Base-by-base conservation (phyloP, 2,797 vertebrate genomes). In the Sternarchorhynchus goeldii region DNA sequence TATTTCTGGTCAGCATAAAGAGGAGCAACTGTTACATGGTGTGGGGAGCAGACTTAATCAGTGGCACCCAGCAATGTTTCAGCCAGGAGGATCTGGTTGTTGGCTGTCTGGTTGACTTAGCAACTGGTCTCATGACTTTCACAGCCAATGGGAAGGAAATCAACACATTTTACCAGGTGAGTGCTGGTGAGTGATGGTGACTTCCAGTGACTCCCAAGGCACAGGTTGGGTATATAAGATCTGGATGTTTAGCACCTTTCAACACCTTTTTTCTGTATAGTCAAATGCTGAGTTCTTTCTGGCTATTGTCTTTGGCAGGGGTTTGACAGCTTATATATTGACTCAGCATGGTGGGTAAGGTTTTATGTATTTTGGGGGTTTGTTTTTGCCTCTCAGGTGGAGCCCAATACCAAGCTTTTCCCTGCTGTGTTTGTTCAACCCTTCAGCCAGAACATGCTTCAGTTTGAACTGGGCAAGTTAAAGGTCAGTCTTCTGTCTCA, bases 1-100 rank as follows among this genome's bases (percentile, higher is more conserved):
- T 73, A 34, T 63, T 64, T 36, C 10, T 45, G 63, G 78, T 21
- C 88, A 98, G 96, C 83, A 96, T 98, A 88, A 97, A 95, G 83
- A 93, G 96, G 71, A 98, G 95, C 89, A 98, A 96, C 88, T 98
- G 96, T 77, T 98, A 98, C 91, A 97, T 97, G 96, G 96, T 98
- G 7, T 98, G 96, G 96, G 96, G 95, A 0, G 96, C 95, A 0
- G 96, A 98, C 84, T 93, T 97, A 45, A 91, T 93, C 86, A 95
- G 90, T 88, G 93, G 87, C 0, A 85, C 90, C 20, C 96, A 96
- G 21, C 96, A 97, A 87, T 94, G 95, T 63, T 95, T 97, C 88
- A 96, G 93, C 87, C 95, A 96, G 81, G 92, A 93, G 14, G 96
- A 98, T 90, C 92, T 97, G 80, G 92, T 97, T 80, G 92, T 98